Percentiles rank a stretch among this genome's conserved stretches.
Conservation (phyloP, 2,113 vertebrate genomes). For the Oncorhynchus mykiss region DNA sequence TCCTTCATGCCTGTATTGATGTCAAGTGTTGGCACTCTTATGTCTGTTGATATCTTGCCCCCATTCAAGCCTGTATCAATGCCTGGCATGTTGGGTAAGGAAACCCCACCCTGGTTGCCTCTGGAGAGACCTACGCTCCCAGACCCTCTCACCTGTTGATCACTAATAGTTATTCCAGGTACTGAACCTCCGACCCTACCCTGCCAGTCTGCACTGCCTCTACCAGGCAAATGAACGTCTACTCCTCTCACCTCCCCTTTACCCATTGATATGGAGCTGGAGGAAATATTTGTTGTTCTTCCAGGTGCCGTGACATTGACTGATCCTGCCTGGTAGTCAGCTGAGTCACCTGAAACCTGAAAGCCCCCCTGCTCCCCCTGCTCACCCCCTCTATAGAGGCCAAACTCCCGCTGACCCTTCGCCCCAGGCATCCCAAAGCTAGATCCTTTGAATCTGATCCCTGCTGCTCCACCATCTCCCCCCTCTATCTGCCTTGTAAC, state of each 20-base stretch:
- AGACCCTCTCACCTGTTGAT: conserved; percentile 39
- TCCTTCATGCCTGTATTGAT: conserved; percentile 29
- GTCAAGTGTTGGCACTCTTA: conserved; percentile 25
- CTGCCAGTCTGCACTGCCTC: neutral
- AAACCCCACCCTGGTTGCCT: conserved; percentile 26
- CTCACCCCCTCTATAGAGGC: conserved; percentile 48
- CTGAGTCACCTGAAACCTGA: conserved; percentile 38
- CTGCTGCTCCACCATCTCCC: conserved; percentile 34
- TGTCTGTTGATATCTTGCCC: conserved; percentile 36
- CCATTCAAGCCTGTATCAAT: conserved; percentile 34
- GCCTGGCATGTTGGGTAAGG: conserved; percentile 10
- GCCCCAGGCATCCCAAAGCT: conserved; percentile 50
- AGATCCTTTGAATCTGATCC: conserved; percentile 59
- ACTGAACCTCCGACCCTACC: conserved; percentile 31
- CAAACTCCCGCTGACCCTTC: conserved; percentile 38
- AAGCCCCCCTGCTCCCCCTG: conserved; percentile 29
- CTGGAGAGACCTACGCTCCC: conserved; percentile 20
- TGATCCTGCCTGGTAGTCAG: conserved; percentile 40
- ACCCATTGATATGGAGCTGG: conserved; percentile 30
- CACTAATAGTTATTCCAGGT: conserved; percentile 48
- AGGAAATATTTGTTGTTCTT: conserved; percentile 36
- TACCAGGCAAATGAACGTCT: conserved; percentile 33
- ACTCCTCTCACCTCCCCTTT: conserved; percentile 35
- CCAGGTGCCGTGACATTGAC: conserved; percentile 32
- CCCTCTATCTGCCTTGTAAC: conserved; percentile 54